Percentiles rank a stretch among this genome's conserved stretches.
Evolutionary conservation across 2,113 vertebrate genomes (phyloP).

Genomic region (Arenaria interpres): DNA sequence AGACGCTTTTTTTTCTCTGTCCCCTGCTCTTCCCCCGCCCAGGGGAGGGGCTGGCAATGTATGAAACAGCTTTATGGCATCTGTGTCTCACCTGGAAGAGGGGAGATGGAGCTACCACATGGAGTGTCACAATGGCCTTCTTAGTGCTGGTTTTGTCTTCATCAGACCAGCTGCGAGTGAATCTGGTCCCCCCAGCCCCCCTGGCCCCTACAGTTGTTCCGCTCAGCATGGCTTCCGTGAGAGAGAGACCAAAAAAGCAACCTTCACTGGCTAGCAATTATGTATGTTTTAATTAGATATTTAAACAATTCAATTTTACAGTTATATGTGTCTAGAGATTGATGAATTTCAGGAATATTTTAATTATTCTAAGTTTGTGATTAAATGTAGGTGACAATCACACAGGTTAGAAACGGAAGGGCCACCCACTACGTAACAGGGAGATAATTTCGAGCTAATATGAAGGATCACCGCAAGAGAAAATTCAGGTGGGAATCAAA

Average conservation of each 20-base stretch:
- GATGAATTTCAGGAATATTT: neutral
- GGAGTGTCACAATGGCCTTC: neutral
- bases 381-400: neutral
- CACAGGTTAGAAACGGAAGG: neutral
- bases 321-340: neutral
- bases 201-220: neutral
- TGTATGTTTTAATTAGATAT: slow-evolving; percentile 28
- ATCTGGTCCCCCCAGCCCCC: neutral
- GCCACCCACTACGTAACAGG: neutral
- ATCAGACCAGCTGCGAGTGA: neutral
- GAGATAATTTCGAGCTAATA: neutral
- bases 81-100: neutral
- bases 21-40: neutral
- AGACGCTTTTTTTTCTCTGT: neutral
- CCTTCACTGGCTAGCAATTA: neutral
- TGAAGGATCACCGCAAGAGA: neutral
- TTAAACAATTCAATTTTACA: slow-evolving; percentile 10
- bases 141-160: neutral
- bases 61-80: neutral
- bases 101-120: neutral
- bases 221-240: neutral
- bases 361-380: slow-evolving; percentile 16
- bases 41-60: neutral
- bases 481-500: slow-evolving; percentile 2
- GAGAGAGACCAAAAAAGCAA: neutral